phyloP scores from a whole-genome alignment of 1,140 invertebrate genomes.

The Lepidurus packardi region DNA sequence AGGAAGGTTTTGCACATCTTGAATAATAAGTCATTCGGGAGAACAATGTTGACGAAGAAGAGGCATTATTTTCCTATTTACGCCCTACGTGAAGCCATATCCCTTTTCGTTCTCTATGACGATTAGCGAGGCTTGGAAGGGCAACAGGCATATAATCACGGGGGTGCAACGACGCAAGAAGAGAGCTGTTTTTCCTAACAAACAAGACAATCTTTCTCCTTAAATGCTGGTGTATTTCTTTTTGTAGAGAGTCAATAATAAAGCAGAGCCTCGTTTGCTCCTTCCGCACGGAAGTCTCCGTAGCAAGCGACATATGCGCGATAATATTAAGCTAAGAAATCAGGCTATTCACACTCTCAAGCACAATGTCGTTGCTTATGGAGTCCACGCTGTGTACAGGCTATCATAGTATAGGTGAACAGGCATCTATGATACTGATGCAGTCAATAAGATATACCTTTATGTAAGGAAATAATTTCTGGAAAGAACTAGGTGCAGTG shows the following conservation, averaged over 20 bases:
- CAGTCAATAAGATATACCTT: too few relatives aligned
- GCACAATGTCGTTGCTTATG: too few relatives aligned
- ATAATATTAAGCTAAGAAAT: not conserved
- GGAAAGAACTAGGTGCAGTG: too few relatives aligned
- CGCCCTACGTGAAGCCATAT: not conserved
- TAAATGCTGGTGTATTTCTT: not conserved
- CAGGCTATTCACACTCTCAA: not conserved
- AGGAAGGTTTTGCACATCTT: not conserved
- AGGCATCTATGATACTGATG: too few relatives aligned
- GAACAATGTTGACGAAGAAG: not conserved
- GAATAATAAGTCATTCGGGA: not conserved
- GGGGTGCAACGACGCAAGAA: not conserved
- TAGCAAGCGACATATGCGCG: not conserved
- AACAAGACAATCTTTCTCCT: not conserved
- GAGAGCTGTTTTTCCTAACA: not conserved
- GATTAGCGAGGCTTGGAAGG: not conserved
- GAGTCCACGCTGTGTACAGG: too few relatives aligned
- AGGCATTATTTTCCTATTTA: not conserved
- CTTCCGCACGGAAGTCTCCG: not conserved
- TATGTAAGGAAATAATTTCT: too few relatives aligned
- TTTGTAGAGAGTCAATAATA: not conserved
- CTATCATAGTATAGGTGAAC: too few relatives aligned
- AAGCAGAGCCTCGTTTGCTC: not conserved
- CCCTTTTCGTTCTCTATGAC: not conserved
- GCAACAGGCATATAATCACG: constrained; percentile 7